Base-by-base conservation (phyloP, 2,888 invertebrate genomes). In the Thymelicus lineola region DNA sequence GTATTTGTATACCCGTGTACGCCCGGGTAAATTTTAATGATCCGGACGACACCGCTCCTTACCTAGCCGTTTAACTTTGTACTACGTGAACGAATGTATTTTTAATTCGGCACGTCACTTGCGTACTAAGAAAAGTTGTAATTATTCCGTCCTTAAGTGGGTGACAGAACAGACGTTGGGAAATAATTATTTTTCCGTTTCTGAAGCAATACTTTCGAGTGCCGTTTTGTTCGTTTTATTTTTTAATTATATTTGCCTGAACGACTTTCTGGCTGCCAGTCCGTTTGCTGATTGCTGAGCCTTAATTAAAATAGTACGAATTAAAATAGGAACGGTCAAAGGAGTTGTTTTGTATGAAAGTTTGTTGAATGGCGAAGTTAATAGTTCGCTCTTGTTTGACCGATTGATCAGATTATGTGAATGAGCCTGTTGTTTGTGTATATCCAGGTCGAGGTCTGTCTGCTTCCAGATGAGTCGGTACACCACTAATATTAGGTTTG, bases 1-100 rank as follows among this genome's bases (percentile, higher is more conserved):
- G 77, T 86, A 87, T 88, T 89, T 88, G 81, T 80, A 76, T 81
- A 80, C 80, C 72, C 72, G 68, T 73, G 75, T 72, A 71, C 75
- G 76, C 75, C 75, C 74, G 79, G 81, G 86, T 89, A 83, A 89
- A 89, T 89, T 85, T 89, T 89, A 88, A 89, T 87, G 84, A 80
- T 75, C 76, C 79, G 79, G 82, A 83, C 84, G 83, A 80, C 74
- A 74, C 76, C 55, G 35, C 60, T 45, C 53, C 71, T 76, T 71
- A 42, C 38, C 14, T 36, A 75, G 77, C 77, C 85, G 79, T 86
- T 85, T 85, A 82, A 84, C 85, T 85, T 82, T 81, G 80, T 81
- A 76, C 78, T 75, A 75, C 72, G 76, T 81, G 81, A 79, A 80
- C 77, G 71, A 71, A 77, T 86, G 79, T 79, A 86, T 88, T 84